Evolutionary conservation across 2,888 invertebrate genomes (phyloP).

Genomic region (Steromphala cineraria): DNA sequence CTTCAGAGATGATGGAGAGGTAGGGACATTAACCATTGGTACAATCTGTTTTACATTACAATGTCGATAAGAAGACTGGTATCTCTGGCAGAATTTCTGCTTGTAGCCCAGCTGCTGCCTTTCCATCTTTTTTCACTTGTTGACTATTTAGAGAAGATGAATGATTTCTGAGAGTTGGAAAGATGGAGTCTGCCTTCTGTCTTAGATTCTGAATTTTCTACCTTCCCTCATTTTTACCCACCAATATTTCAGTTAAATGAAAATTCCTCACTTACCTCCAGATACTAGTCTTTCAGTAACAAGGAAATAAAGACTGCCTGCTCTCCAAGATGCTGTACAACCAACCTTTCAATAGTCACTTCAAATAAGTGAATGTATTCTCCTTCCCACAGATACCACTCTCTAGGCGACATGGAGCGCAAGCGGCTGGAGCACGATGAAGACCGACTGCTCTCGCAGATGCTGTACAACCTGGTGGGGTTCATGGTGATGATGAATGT

Average conservation of each 20-base stretch:
- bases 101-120: background rate
- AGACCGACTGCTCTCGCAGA: slow-evolving; percentile 93
- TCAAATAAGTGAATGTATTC: too few relatives aligned
- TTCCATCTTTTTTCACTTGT: background rate
- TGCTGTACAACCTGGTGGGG: slow-evolving; percentile 96
- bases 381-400: slow-evolving; percentile 82
- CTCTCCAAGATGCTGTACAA: too few relatives aligned
- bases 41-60: background rate
- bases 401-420: slow-evolving; percentile 84
- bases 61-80: too few relatives aligned
- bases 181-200: too few relatives aligned
- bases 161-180: too few relatives aligned
- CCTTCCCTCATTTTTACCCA: too few relatives aligned
- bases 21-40: slow-evolving; percentile 47
- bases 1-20: slow-evolving; percentile 99
- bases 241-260: background rate
- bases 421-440: slow-evolving; percentile 98
- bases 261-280: too few relatives aligned
- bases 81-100: background rate
- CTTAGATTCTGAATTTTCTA: too few relatives aligned
- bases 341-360: too few relatives aligned
- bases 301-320: too few relatives aligned
- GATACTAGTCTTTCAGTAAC: too few relatives aligned
- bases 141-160: too few relatives aligned
- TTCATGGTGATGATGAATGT: slow-evolving; percentile 95